A percentile compares a stretch with the other conserved stretches of the same genome.
Evolutionary conservation across 2,888 invertebrate species (phyloP).

Genomic region (Netelia melanura): DNA sequence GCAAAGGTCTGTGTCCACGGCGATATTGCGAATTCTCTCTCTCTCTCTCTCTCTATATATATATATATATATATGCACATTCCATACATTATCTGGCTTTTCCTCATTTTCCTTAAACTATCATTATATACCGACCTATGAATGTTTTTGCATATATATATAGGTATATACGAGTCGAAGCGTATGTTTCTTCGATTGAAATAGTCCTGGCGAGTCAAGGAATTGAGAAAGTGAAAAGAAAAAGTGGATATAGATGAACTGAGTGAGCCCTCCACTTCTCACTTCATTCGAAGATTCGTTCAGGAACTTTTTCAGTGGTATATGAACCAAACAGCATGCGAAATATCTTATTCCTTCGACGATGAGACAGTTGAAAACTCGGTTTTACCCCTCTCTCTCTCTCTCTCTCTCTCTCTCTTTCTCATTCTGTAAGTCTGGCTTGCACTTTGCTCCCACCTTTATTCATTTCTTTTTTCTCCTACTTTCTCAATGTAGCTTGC

Average conservation of each 20-base stretch:
- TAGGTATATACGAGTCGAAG: neutral
- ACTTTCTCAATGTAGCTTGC: neutral
- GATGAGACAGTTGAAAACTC: conserved; percentile 54
- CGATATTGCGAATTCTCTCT: conserved; percentile 5
- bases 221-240: neutral
- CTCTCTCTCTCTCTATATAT: neutral
- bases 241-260: conserved; percentile 23
- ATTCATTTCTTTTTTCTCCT: neutral
- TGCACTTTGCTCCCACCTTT: neutral
- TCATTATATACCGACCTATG: neutral
- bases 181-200: conserved; percentile 11
- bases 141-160: neutral
- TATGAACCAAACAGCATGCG: conserved; percentile 30
- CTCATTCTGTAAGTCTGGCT: neutral
- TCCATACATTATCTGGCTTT: neutral
- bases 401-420: neutral
- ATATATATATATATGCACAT: neutral
- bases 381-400: neutral
- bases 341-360: conserved; percentile 33
- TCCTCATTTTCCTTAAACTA: neutral
- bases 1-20: neutral
- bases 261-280: conserved; percentile 15
- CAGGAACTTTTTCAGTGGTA: conserved; percentile 47
- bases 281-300: conserved; percentile 33
- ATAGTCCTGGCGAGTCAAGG: neutral